These are phyloP conservation scores for Nothocercus julius DNA, from an alignment of 2,113 vertebrate genomes.

Conservation along the genomic window DNA sequence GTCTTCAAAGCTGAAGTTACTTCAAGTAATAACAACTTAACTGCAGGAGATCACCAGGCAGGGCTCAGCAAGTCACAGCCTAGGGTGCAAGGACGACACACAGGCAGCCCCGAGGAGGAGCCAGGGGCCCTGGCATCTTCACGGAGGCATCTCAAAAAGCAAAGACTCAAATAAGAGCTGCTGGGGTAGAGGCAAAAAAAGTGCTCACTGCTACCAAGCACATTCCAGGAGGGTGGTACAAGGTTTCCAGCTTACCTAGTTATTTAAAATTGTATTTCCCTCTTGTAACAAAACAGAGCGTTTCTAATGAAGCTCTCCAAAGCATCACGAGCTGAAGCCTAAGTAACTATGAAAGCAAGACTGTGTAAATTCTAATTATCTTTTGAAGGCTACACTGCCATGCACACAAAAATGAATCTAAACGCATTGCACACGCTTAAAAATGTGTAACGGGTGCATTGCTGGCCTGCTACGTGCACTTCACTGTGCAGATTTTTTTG, in stretches of 20 bases:
- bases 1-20: accelerated
- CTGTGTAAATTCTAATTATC: constrained; percentile 16
- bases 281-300: not conserved
- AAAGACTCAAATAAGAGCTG: not conserved
- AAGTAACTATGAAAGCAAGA: not conserved
- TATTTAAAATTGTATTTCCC: not conserved
- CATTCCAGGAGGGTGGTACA: not conserved
- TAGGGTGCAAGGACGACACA: accelerated
- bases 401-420: constrained; percentile 21
- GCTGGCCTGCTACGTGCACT: constrained; percentile 8
- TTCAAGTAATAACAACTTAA: accelerated
- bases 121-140: not conserved
- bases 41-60: accelerated
- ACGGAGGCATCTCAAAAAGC: not conserved
- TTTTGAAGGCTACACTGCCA: not conserved
- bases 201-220: accelerated
- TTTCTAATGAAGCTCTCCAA: constrained; percentile 20
- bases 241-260: not conserved
- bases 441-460: not conserved
- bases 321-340: not conserved
- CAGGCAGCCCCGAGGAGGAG: not conserved
- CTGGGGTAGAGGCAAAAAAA: accelerated
- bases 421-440: not conserved
- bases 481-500: constrained; percentile 5
- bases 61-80: not conserved